Evolutionary conservation across 2,888 invertebrate species (phyloP), one percentile per base, ranked within the genome.

Genomic region (Synergus gifuensis): DNA sequence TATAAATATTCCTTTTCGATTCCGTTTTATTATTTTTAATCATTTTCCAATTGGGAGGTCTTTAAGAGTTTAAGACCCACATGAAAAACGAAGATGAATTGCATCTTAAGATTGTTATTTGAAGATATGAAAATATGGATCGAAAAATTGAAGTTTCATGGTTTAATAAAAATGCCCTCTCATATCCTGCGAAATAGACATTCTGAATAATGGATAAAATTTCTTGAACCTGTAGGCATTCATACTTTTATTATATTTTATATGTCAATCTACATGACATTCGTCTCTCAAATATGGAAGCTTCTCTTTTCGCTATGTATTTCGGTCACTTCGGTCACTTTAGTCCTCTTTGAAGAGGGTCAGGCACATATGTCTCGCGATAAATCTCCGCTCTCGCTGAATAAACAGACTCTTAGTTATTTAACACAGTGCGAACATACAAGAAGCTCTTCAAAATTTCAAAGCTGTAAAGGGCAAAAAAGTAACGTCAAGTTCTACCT

Each of bases 291-390:
- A 73, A 54, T n/a, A 58, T 73, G 54, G 14, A 54, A 58, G 40
- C 36, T 28, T 54, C 49, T 36, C 54, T 58, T 73, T 73, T 73
- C 36, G 54, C 54, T 73, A 54, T 49, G 76, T 64, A 46, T 64
- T 46, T 69, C 76, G 77, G 83, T 81, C 79, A 80, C 79, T 82
- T 83, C 64, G 82, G 82, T 82, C 82, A 80, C 79, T 79, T 81
- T 79, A 22, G 66, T 69, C 79, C 76, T 81, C 80, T 83, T 81
- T 83, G 83, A 83, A 83, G 82, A 83, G 83, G 46, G 76, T 73
- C 73, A 73, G 73, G 73, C 73, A 73, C 73, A 73, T 73, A 54
- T 73, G 73, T 73, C 54, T 73, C 54, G 73, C 73, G 73, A 73
- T 73, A 73, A 73, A 73, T 73, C 73, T 73, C 73, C 54, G 73